Conservation (phyloP, 1,140 invertebrate genomes). For the Grapholita molesta region DNA sequence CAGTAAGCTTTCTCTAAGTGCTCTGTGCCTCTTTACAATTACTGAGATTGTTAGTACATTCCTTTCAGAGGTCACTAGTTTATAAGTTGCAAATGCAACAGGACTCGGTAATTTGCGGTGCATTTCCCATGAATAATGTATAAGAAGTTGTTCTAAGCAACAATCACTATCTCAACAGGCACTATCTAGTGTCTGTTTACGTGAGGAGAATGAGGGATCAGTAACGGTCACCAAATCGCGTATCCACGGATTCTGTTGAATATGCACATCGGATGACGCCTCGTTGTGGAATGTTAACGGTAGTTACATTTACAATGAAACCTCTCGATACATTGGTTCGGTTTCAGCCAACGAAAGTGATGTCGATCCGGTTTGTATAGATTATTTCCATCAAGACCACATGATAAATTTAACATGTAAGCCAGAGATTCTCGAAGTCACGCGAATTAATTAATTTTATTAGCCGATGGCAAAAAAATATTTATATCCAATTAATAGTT, state of each 20-base stretch:
- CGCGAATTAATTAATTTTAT: too few species aligned
- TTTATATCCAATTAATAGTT: too few species aligned
- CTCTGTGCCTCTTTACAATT: conserved; percentile 12
- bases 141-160: conserved; percentile 22
- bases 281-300: conserved; percentile 67
- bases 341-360: conserved; percentile 60
- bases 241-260: conserved; percentile 63
- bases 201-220: conserved; percentile 49
- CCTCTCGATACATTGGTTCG: conserved; percentile 36
- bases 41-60: conserved; percentile 21
- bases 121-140: conserved; percentile 56
- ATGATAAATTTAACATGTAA: conserved; percentile 37
- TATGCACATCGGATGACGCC: conserved; percentile 67
- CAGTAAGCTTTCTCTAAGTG: conserved; percentile 7
- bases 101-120: conserved; percentile 32
- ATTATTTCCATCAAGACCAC: conserved; percentile 31
- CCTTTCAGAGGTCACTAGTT: conserved; percentile 32
- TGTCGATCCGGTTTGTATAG: conserved; percentile 46
- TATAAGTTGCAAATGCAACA: conserved; percentile 31
- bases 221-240: conserved; percentile 57
- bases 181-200: conserved; percentile 33
- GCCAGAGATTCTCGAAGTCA: conserved; percentile 36
- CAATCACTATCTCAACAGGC: conserved; percentile 27
- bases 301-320: conserved; percentile 57
- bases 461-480: too few species aligned